Evolutionary conservation across 2,113 vertebrate genomes (phyloP).

Genomic region (Leucopternis melanops): DNA sequence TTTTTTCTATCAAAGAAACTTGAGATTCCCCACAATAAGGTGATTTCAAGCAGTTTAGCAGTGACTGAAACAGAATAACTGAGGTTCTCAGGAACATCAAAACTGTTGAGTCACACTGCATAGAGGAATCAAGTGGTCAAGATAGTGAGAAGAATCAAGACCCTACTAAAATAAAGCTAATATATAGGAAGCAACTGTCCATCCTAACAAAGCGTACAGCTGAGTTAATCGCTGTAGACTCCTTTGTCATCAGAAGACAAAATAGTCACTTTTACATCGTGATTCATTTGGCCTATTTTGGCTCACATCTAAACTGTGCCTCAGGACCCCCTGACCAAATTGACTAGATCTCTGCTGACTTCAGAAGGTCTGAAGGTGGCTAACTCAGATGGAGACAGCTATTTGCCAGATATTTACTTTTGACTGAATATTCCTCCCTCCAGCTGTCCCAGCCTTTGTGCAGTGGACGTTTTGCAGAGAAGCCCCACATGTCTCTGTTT

Average conservation of each 20-base stretch:
- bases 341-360: not conserved
- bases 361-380: not conserved
- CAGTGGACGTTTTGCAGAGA: not conserved
- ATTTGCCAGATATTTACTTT: not conserved
- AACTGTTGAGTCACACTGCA: not conserved
- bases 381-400: not conserved
- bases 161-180: not conserved
- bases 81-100: not conserved
- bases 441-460: not conserved
- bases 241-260: not conserved
- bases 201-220: not conserved
- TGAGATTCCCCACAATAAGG: not conserved
- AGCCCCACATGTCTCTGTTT: not conserved
- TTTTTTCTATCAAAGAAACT: not conserved
- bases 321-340: not conserved
- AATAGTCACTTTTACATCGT: not conserved
- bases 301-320: not conserved
- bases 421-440: not conserved
- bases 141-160: not conserved
- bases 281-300: not conserved
- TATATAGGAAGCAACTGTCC: not conserved
- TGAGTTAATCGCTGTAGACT: not conserved
- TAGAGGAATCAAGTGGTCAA: not conserved
- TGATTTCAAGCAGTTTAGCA: not conserved
- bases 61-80: not conserved